Evolutionary conservation across 2,113 vertebrate species (phyloP).

Genomic region (Tor tambroides): DNA sequence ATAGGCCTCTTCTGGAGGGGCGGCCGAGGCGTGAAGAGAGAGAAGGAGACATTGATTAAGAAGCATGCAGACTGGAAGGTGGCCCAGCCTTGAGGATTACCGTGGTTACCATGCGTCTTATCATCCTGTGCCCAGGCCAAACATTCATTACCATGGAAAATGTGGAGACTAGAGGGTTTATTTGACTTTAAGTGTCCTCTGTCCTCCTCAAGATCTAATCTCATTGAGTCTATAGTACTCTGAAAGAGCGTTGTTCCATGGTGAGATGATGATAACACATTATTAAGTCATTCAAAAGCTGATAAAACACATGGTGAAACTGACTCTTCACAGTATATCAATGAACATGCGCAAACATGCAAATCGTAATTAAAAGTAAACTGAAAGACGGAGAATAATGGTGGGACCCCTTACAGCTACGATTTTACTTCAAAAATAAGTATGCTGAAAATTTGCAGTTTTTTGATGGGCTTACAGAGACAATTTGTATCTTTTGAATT

Average conservation of each 20-base stretch:
- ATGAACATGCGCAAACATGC: constrained; percentile 53
- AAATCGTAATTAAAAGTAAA: constrained; percentile 29
- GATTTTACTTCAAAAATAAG: not conserved
- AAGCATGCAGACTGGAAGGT: constrained; percentile 94
- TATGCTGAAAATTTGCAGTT: not conserved
- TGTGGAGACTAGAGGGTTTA: constrained; percentile 29
- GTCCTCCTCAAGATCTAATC: constrained; percentile 40
- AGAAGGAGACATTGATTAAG: constrained; percentile 99
- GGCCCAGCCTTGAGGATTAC: constrained; percentile 85
- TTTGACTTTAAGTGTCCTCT: constrained; percentile 38
- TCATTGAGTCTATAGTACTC: constrained; percentile 24
- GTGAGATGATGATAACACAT: constrained; percentile 35
- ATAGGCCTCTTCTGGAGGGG: constrained; percentile 97
- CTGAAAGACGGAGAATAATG: constrained; percentile 24
- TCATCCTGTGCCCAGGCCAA: constrained; percentile 56
- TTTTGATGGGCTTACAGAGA: constrained; percentile 1
- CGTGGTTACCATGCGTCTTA: constrained; percentile 73
- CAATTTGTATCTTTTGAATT: constrained; percentile 1
- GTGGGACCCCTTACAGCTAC: not conserved
- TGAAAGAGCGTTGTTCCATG: not conserved
- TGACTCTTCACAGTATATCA: constrained; percentile 16
- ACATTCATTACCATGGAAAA: constrained; percentile 42
- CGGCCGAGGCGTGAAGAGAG: constrained; percentile 95
- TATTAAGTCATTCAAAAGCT: constrained; percentile 37
- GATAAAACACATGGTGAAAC: constrained; percentile 43